A percentile compares a stretch with the other conserved stretches of the same genome.
phyloP scores from a whole-genome alignment of 2,797 vertebrate genomes.

The Apogon talboti region DNA sequence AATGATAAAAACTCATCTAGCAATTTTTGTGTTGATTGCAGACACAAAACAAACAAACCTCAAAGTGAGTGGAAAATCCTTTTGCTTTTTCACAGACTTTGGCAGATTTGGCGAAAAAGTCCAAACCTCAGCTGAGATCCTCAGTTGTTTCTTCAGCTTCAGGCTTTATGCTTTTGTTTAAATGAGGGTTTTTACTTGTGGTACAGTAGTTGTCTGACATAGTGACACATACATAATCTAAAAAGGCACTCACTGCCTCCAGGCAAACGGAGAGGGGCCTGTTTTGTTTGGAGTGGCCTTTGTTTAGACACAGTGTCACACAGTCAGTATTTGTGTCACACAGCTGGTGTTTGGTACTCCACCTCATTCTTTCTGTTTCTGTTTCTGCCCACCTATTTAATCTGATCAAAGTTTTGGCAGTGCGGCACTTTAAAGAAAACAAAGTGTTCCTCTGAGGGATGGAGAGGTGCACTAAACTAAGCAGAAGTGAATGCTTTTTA shows the following conservation, averaged over 20 bases:
- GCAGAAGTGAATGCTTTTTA: conserved; percentile 16
- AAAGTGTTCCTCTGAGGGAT: conserved; percentile 10
- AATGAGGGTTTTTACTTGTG: too few relatives aligned
- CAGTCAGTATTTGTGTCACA: conserved; percentile 42
- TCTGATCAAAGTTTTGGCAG: conserved; percentile 30
- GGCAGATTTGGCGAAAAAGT: too few relatives aligned
- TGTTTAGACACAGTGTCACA: conserved; percentile 40
- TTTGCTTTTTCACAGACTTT: too few relatives aligned
- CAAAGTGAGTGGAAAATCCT: too few relatives aligned
- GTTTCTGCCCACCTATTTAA: conserved; percentile 12
- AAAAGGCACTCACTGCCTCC: conserved; percentile 27
- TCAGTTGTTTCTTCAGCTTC: too few relatives aligned
- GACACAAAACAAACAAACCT: too few relatives aligned
- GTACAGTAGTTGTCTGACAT: too few relatives aligned
- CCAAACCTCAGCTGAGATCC: too few relatives aligned
- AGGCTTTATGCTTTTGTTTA: too few relatives aligned
- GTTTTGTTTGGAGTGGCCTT: conserved; percentile 51
- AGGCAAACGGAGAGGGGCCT: conserved; percentile 40
- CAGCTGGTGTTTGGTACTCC: conserved; percentile 28
- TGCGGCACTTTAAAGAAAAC: conserved; percentile 16
- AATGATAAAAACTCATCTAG: background rate
- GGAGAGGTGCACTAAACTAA: background rate
- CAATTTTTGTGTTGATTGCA: too few relatives aligned
- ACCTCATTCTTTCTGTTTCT: conserved; percentile 28
- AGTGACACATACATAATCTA: conserved; percentile 13